Conservation (phyloP, 2,797 vertebrate genomes). For the Morus bassanus region DNA sequence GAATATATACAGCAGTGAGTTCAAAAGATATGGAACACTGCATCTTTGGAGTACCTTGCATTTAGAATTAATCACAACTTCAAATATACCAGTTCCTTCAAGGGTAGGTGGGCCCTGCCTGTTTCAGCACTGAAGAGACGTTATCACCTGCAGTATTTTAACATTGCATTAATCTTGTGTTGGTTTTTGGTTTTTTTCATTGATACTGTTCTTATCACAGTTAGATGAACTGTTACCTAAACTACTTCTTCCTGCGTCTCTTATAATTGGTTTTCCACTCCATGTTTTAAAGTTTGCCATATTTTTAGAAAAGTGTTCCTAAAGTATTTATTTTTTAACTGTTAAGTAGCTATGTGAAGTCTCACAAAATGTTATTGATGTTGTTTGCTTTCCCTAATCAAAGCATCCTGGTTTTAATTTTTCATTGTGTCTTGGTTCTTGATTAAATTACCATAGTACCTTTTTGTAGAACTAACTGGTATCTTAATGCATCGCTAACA, state of each 20-base stretch:
- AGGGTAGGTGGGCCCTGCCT: neutral
- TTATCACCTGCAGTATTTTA: neutral
- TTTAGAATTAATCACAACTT: neutral
- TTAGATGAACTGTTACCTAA: neutral
- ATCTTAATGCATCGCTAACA: neutral
- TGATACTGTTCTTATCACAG: neutral
- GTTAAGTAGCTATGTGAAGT: neutral
- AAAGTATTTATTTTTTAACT: neutral
- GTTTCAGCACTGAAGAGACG: neutral
- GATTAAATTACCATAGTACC: neutral
- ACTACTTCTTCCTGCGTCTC: neutral
- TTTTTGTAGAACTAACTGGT: neutral
- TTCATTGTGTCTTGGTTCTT: neutral
- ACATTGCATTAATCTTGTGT: neutral
- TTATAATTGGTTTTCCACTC: neutral
- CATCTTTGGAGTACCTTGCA: neutral
- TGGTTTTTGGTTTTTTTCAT: neutral
- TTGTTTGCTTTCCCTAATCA: neutral
- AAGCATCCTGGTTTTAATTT: neutral
- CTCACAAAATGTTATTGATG: neutral
- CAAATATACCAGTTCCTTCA: neutral
- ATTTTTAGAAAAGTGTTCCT: neutral
- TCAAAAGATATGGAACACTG: neutral
- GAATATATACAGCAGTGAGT: neutral
- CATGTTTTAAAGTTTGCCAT: neutral